A percentile compares a stretch with the other conserved stretches of the same genome.
Conservation (phyloP, 2,113 vertebrate genomes). For the Phyllostomus discolor region DNA sequence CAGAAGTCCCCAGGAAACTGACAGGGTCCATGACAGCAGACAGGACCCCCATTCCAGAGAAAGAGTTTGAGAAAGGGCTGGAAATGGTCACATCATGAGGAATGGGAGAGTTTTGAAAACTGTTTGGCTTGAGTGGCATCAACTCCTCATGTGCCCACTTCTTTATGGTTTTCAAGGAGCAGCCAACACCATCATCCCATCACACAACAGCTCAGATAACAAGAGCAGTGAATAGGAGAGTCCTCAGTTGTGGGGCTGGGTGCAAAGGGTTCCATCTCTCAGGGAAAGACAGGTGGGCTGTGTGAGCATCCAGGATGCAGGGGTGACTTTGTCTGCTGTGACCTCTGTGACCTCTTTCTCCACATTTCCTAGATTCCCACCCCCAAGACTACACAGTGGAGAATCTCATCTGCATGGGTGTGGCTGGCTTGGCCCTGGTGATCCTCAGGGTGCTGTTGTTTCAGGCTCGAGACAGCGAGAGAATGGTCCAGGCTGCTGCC, state of each 20-base stretch:
- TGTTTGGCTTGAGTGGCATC: too few species aligned
- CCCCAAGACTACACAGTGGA: not conserved
- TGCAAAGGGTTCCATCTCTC: not conserved
- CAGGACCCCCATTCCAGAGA: too few species aligned
- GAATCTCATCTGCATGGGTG: not conserved
- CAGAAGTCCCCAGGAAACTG: too few species aligned
- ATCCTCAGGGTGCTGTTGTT: not conserved
- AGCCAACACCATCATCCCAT: not conserved
- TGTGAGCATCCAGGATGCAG: rapidly evolving
- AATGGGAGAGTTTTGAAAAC: too few species aligned
- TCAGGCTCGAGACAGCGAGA: not conserved
- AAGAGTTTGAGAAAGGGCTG: too few species aligned
- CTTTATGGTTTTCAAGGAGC: too few species aligned
- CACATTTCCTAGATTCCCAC: not conserved
- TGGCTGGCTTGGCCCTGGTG: not conserved
- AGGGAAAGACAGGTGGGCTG: rapidly evolving
- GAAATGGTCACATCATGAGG: too few species aligned
- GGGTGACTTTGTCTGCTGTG: not conserved
- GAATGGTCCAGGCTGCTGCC: not conserved
- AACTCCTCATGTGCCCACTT: too few species aligned
- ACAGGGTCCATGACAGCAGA: too few species aligned
- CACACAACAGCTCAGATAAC: not conserved
- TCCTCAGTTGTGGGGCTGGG: too few species aligned
- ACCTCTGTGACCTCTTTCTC: not conserved
- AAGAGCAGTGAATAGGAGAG: not conserved